Evolutionary conservation across 1,140 invertebrate species (phyloP).

Genomic region (Danaus melanippus): DNA sequence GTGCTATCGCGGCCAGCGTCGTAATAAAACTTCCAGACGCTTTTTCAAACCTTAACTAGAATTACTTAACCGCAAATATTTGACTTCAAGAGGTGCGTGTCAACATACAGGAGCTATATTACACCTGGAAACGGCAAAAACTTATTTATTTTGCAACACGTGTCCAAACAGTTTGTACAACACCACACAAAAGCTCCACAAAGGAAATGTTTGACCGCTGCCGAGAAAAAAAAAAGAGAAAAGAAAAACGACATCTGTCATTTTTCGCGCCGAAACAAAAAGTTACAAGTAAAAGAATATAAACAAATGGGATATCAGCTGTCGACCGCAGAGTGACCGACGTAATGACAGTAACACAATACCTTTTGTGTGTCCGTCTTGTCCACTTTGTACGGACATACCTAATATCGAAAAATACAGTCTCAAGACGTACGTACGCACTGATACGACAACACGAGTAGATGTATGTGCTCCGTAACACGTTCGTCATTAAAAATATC

Average conservation of each 20-base stretch:
- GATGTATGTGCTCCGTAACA: no score
- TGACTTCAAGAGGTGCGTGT: no score
- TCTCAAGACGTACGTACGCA: no score
- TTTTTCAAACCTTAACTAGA: no score
- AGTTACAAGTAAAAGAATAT: constrained; percentile 11
- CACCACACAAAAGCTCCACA: constrained; percentile 12
- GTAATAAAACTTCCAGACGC: no score
- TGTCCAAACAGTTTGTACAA: constrained; percentile 21
- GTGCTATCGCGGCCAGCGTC: no score
- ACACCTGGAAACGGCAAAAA: constrained; percentile 19
- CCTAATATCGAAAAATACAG: no score
- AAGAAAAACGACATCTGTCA: constrained; percentile 15
- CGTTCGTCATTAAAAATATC: no score
- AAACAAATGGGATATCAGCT: constrained; percentile 16
- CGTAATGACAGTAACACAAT: constrained; percentile 19
- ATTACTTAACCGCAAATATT: no score
- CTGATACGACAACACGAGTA: no score
- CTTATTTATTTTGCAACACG: constrained; percentile 23
- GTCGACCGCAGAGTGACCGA: constrained; percentile 23
- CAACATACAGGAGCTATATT: constrained; percentile 2
- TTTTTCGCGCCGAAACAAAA: constrained; percentile 10
- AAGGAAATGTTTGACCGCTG: constrained; percentile 17
- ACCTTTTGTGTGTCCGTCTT: background rate
- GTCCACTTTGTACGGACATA: no score
- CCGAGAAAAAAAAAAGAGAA: constrained; percentile 3